Evolutionary conservation across 2,113 vertebrate species (phyloP).

Genomic region (Xiphophorus maculatus): DNA sequence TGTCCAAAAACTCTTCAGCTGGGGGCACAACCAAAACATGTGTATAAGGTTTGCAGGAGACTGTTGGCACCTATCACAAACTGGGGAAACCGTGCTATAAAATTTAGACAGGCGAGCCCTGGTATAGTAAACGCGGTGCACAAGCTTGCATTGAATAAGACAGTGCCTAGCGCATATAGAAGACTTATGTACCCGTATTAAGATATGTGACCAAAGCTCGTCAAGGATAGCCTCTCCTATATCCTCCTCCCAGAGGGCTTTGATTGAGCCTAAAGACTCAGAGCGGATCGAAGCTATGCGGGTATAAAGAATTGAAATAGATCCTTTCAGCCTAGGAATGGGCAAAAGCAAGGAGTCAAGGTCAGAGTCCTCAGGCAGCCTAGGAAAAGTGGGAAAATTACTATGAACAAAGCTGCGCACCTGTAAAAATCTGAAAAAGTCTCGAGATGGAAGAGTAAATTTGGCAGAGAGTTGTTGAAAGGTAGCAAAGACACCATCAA

Average conservation of each 20-base stretch:
- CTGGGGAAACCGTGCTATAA: too few relatives aligned
- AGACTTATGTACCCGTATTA: background rate
- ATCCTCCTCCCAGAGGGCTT: background rate
- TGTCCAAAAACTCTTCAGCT: background rate
- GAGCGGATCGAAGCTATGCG: background rate
- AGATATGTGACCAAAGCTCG: background rate
- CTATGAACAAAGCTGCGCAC: background rate
- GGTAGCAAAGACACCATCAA: too few relatives aligned
- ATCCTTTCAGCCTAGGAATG: too few relatives aligned
- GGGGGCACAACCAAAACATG: too few relatives aligned
- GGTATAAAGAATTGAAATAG: too few relatives aligned
- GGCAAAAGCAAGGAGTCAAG: too few relatives aligned
- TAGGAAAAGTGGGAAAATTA: too few relatives aligned
- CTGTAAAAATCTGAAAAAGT: background rate
- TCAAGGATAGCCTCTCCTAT: background rate
- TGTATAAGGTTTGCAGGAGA: too few relatives aligned
- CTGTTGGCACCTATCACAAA: too few relatives aligned
- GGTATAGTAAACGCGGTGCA: too few relatives aligned
- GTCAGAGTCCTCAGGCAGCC: too few relatives aligned
- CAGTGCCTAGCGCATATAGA: background rate
- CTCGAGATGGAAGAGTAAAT: background rate
- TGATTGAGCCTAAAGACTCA: background rate
- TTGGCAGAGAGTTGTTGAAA: background rate
- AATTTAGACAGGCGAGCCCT: too few relatives aligned
- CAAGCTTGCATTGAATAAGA: background rate